phyloP scores from a whole-genome alignment of 2,797 vertebrate genomes.

The Trichosurus vulpecula region DNA sequence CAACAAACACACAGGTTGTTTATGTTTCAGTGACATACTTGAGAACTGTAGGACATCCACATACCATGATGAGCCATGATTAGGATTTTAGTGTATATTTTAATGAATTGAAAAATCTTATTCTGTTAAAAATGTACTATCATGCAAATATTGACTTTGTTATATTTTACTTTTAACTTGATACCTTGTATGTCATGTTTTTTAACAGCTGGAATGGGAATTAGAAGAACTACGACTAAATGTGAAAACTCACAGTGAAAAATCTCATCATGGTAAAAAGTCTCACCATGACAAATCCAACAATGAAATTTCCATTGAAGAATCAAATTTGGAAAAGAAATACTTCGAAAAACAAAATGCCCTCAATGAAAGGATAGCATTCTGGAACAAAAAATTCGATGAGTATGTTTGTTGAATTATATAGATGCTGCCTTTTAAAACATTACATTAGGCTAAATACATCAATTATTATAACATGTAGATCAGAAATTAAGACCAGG shows the following conservation, averaged over 20 bases:
- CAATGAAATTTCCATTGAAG: slow-evolving; percentile 57
- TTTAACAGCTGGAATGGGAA: slow-evolving; percentile 86
- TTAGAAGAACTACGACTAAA: slow-evolving; percentile 76
- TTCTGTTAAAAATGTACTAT: slow-evolving; percentile 20
- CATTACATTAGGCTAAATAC: slow-evolving; percentile 1
- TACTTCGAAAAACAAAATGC: slow-evolving; percentile 85
- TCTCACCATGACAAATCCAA: slow-evolving; percentile 56
- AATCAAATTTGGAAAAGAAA: slow-evolving; percentile 81
- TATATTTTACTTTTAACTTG: slow-evolving; percentile 25
- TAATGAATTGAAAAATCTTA: neutral
- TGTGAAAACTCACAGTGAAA: slow-evolving; percentile 70
- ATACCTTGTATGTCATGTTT: slow-evolving; percentile 41
- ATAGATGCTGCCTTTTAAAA: slow-evolving; percentile 31
- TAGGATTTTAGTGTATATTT: neutral
- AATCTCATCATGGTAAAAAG: slow-evolving; percentile 38
- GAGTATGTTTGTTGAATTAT: slow-evolving; percentile 83
- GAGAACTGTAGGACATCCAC: neutral
- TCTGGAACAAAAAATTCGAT: slow-evolving; percentile 86
- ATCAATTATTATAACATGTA: neutral
- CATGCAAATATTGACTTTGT: slow-evolving; percentile 12
- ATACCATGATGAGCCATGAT: neutral
- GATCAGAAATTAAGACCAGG: slow-evolving; percentile 3
- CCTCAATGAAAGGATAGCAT: slow-evolving; percentile 84
- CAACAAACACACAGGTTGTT: neutral
- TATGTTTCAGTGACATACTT: neutral